Evolutionary conservation across 2,888 invertebrate genomes (phyloP).

Genomic region (Nyleta sp.): DNA sequence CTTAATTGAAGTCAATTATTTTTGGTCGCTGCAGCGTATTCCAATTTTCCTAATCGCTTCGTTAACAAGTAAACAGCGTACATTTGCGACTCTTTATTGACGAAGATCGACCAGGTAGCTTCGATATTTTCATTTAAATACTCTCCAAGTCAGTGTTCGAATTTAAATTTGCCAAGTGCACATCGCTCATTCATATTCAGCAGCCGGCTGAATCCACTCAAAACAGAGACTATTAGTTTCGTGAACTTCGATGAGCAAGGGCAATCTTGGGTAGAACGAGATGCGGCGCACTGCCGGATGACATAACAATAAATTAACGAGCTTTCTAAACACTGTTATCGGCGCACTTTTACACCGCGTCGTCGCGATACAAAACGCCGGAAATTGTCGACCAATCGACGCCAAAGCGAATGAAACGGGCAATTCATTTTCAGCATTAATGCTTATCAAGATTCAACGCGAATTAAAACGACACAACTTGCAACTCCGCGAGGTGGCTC

Average conservation of each 20-base stretch:
- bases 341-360: background rate
- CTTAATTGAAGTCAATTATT: too few relatives aligned
- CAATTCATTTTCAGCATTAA: constrained; percentile 8
- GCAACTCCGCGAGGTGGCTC: constrained; percentile 18
- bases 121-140: constrained; percentile 21
- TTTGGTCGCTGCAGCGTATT: background rate
- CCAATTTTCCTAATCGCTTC: background rate
- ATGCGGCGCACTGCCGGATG: background rate
- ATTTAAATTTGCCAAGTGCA: constrained; percentile 29
- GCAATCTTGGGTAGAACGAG: constrained; percentile 15
- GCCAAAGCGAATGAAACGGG: too few relatives aligned
- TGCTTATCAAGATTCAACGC: constrained; percentile 26
- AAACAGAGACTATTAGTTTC: constrained; percentile 24
- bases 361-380: background rate
- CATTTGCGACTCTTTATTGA: background rate
- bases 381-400: constrained; percentile 7
- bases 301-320: constrained; percentile 18
- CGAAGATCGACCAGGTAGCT: background rate
- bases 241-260: constrained; percentile 8
- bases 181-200: constrained; percentile 34
- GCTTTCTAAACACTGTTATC: background rate
- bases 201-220: constrained; percentile 1
- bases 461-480: constrained; percentile 28
- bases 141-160: constrained; percentile 10
- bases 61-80: background rate